A percentile compares a stretch with the other conserved stretches of the same genome.
These are phyloP conservation scores for Helostoma temminkii DNA, from an alignment of 2,797 vertebrate genomes.

Conservation along the genomic window DNA sequence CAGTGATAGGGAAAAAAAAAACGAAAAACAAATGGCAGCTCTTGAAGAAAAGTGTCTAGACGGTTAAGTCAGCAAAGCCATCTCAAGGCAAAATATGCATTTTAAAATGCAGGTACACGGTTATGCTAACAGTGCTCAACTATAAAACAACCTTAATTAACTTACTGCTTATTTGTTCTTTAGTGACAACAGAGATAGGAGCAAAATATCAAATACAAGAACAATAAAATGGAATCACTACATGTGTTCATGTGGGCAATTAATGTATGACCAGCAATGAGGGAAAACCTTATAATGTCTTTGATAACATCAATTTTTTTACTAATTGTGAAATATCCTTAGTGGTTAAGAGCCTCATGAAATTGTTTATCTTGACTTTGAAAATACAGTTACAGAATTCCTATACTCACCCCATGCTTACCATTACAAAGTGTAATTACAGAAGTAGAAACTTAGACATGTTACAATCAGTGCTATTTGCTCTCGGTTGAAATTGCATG, in stretches of 20 bases:
- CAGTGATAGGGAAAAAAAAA: slow-evolving; percentile 26
- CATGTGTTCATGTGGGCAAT: not conserved
- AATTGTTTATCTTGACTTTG: not conserved
- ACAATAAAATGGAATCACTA: not conserved
- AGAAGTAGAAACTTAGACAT: not conserved
- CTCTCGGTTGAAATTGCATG: slow-evolving; percentile 3
- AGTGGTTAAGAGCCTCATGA: not conserved
- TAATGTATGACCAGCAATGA: not conserved
- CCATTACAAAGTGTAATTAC: not conserved
- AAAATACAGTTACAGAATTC: not conserved
- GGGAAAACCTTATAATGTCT: not conserved
- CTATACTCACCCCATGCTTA: not conserved
- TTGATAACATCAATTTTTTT: not conserved
- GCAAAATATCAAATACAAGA: not conserved
- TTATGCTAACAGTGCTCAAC: slow-evolving; percentile 4
- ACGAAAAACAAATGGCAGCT: slow-evolving; percentile 38
- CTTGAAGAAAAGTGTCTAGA: slow-evolving; percentile 47
- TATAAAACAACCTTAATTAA: slow-evolving; percentile 13
- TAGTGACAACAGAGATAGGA: not conserved
- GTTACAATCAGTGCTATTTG: slow-evolving; percentile 20
- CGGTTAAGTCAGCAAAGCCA: slow-evolving; percentile 43
- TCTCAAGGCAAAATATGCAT: slow-evolving; percentile 14
- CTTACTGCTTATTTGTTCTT: slow-evolving; percentile 3
- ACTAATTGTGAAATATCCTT: not conserved
- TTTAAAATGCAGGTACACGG: slow-evolving; percentile 33